A percentile compares a stretch with the other conserved stretches of the same genome.
Evolutionary conservation across 2,797 vertebrate genomes (phyloP).

Genomic region (Heteromormyrus szaboi): DNA sequence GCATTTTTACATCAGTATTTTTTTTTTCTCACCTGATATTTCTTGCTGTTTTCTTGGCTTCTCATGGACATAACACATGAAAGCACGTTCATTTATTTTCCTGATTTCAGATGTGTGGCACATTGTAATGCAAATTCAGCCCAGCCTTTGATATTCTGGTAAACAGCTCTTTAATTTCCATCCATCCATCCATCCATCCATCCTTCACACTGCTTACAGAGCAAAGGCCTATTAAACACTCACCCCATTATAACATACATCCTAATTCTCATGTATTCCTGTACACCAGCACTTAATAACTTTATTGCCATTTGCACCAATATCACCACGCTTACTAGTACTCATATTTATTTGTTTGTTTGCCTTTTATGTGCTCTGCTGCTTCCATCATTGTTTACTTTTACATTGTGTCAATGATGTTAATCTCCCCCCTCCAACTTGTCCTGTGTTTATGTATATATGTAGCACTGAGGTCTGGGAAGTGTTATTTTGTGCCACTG

Average conservation of each 20-base stretch:
- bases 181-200: neutral
- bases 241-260: neutral
- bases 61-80: neutral
- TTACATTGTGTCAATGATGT: neutral
- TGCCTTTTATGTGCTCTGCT: neutral
- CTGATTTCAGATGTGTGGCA: neutral
- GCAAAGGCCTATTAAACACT: neutral
- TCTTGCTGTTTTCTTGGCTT: neutral
- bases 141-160: neutral
- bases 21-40: neutral
- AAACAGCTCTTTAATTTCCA: neutral
- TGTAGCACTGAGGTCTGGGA: neutral
- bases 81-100: neutral
- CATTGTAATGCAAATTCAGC: neutral
- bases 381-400: neutral
- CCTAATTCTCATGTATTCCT: neutral
- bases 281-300: neutral
- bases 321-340: neutral
- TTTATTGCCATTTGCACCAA: neutral
- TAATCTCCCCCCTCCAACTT: neutral
- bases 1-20: neutral
- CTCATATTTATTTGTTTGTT: neutral
- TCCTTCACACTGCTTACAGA: neutral
- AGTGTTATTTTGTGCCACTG: neutral
- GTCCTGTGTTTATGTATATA: neutral